Base-by-base conservation (phyloP, 1,140 invertebrate species). In the Varroa destructor region DNA sequence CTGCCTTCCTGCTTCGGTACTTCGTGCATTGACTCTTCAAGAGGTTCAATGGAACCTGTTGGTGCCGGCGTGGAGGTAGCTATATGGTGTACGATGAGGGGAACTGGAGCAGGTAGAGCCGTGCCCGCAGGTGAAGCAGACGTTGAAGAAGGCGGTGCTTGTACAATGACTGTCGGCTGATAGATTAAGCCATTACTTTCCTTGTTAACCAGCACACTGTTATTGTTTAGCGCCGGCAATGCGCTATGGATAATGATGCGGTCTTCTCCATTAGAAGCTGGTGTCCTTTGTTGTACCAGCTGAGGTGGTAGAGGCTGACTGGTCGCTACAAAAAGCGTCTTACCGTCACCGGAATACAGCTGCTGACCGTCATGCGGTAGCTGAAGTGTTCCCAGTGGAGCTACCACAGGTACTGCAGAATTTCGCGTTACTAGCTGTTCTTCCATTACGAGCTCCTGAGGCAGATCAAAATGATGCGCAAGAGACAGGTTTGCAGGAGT, bases 131-230 rank as follows among this genome's bases (percentile, higher is more conserved):
- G 42, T 37, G 71, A 56, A 4, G 61, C 36, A 37, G 71, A 40
- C 14, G 56, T 4, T 71, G 71, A 43, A 42, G 64, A 71, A 71
- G 25, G 57, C n/a, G 37, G 56, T 40, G 70, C 54, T 70, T 71
- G 54, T 61, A 70, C 51, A 43, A 58, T 55, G 42, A 55, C 40
- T 12, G 54, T 51, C 46, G 51, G 54, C n/a, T 72, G 70, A 71
- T 51, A 40, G 46, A 70, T 55, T 46, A 55, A 40, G 43, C 43
- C 37, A 8, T 71, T 54, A n/a, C 54, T 51, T 51, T 71, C 37
- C 43, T 70, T 43, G 40, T 51, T 40, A 37, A 14, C n/a, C 43
- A 40, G 36, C 37, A 55, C 25, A 43, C 64, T 72, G n/a, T n/a
- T 55, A 51, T 55, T 6, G 54, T 40, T 67, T 43, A 46, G 40